Percentiles rank a stretch among this genome's conserved stretches.
Evolutionary conservation across 2,888 invertebrate species (phyloP).

Genomic region (Trisateles emortualis): DNA sequence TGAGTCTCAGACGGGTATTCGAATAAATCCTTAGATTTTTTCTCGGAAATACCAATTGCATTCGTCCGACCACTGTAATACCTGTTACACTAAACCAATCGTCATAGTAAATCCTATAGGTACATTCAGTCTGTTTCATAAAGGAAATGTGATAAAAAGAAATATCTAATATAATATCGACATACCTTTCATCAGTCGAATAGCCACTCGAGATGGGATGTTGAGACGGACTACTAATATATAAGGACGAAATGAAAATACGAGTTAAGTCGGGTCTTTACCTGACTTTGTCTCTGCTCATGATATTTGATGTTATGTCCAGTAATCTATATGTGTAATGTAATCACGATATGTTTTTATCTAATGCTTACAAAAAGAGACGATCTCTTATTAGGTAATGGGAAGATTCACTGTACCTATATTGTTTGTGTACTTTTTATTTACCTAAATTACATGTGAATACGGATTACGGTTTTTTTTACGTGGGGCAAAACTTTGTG

Average conservation of each 20-base stretch:
- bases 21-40: too few relatives aligned
- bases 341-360: too few relatives aligned
- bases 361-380: too few relatives aligned
- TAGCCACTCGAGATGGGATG: conserved; percentile 21
- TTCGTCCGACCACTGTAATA: neutral
- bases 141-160: conserved; percentile 6
- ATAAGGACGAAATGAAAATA: conserved; percentile 27
- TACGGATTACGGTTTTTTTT: too few relatives aligned
- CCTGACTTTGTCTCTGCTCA: neutral
- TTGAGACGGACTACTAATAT: conserved; percentile 20
- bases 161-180: conserved; percentile 29
- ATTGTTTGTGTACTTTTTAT: too few relatives aligned
- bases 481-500: too few relatives aligned
- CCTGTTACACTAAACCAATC: neutral
- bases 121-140: neutral
- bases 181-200: conserved; percentile 26
- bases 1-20: too few relatives aligned
- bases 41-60: neutral
- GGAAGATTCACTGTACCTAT: too few relatives aligned
- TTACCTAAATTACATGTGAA: too few relatives aligned
- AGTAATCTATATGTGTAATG: neutral
- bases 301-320: neutral
- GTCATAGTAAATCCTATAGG: neutral
- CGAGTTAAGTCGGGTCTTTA: conserved; percentile 9
- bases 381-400: too few relatives aligned